phyloP scores from a whole-genome alignment of 2,797 vertebrate species.

The Hyperoplus lanceolatus region DNA sequence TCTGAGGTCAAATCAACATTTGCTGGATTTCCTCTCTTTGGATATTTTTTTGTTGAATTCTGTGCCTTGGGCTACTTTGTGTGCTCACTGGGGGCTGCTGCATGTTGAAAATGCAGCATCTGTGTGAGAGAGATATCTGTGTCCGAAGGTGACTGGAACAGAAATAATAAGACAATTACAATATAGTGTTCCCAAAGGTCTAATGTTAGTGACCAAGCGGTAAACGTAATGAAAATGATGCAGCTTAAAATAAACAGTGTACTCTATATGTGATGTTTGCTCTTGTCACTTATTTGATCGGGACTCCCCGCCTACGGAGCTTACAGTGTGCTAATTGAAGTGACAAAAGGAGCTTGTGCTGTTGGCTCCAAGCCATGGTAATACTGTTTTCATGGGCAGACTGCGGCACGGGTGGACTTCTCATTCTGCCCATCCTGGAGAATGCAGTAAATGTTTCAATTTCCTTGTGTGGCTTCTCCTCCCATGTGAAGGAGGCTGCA shows the following conservation, averaged over 20 bases:
- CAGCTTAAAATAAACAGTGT: conserved; percentile 4
- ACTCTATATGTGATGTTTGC: conserved; percentile 44
- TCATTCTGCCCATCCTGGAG: conserved; percentile 23
- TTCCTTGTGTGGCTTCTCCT: conserved; percentile 36
- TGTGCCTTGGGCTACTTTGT: conserved; percentile 16
- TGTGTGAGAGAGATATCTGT: conserved; percentile 30
- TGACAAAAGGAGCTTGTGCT: conserved; percentile 70
- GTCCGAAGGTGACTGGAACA: conserved; percentile 20
- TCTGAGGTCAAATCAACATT: conserved; percentile 51
- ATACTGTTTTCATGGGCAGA: conserved; percentile 46
- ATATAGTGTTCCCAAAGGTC: neutral
- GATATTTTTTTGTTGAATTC: conserved; percentile 41
- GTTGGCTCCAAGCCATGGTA: conserved; percentile 66
- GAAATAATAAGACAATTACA: conserved; percentile 4
- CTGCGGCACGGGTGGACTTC: conserved; percentile 6
- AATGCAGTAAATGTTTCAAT: conserved; percentile 56
- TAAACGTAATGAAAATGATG: neutral
- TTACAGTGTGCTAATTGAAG: conserved; percentile 73
- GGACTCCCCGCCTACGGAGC: conserved; percentile 59
- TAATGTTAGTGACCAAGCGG: neutral
- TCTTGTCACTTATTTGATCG: conserved; percentile 56
- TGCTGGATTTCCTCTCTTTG: conserved; percentile 7
- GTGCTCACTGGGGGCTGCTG: conserved; percentile 5
- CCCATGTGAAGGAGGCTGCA: conserved; percentile 1
- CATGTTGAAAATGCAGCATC: conserved; percentile 22